Evolutionary conservation across 2,888 invertebrate species (phyloP).

Genomic region (Drosophila affinis): DNA sequence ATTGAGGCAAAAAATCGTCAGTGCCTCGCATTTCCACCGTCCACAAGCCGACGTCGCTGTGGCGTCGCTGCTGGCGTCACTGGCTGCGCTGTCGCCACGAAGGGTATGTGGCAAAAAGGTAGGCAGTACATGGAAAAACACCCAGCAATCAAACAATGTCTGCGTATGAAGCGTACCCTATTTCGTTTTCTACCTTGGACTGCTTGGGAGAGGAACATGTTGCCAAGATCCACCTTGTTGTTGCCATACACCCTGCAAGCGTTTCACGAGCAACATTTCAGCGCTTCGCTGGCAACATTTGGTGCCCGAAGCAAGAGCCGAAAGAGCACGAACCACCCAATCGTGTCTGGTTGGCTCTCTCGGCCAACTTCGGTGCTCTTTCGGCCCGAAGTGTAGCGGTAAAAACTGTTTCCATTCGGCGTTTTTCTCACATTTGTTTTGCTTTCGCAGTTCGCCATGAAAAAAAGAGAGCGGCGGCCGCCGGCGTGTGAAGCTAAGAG

Average conservation of each 20-base stretch:
- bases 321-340: background rate
- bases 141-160: background rate
- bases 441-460: slow-evolving; percentile 74
- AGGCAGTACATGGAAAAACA: background rate
- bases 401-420: slow-evolving; percentile 42
- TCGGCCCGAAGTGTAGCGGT: slow-evolving; percentile 67
- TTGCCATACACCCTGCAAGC: background rate
- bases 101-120: background rate
- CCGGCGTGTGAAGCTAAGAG: slow-evolving; percentile 65
- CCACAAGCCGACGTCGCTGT: slow-evolving; percentile 19
- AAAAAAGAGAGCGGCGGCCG: slow-evolving; percentile 2
- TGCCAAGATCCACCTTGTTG: background rate
- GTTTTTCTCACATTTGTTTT: slow-evolving; percentile 81
- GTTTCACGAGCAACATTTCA: background rate
- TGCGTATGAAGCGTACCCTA: background rate
- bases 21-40: slow-evolving; percentile 10
- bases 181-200: background rate
- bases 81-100: background rate
- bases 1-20: background rate
- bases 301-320: background rate
- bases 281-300: no score
- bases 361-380: slow-evolving; percentile 44
- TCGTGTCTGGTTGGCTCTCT: slow-evolving; percentile 23
- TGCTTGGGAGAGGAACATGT: background rate
- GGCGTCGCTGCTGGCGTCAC: slow-evolving; percentile 11